A percentile compares a stretch with the other conserved stretches of the same genome.
Evolutionary conservation across 2,113 vertebrate genomes (phyloP).

Genomic region (Puma concolor): DNA sequence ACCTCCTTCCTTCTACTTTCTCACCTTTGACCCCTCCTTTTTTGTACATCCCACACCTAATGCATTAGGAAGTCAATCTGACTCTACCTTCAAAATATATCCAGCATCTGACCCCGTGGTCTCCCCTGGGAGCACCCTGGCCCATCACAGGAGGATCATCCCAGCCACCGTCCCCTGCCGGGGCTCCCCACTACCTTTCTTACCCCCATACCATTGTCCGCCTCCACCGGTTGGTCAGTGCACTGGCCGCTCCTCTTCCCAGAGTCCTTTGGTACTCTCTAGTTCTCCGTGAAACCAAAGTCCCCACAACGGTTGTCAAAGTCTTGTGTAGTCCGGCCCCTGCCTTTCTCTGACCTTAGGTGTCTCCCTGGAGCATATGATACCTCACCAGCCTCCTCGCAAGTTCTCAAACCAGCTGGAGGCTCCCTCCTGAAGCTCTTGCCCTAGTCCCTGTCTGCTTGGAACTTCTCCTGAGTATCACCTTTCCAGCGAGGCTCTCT

Average conservation of each 20-base stretch:
- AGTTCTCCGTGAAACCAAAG: background rate
- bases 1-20: background rate
- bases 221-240: too few relatives aligned
- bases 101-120: background rate
- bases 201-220: too few relatives aligned
- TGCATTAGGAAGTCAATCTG: background rate
- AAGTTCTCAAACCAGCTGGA: background rate
- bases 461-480: background rate
- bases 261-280: background rate
- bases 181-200: too few relatives aligned
- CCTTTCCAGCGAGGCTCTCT: background rate
- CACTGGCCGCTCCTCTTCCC: background rate
- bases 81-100: background rate
- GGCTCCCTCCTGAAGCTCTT: background rate
- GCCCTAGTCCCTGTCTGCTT: background rate
- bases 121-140: background rate
- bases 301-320: background rate
- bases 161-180: too few relatives aligned
- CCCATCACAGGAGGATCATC: too few relatives aligned
- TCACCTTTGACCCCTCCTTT: background rate
- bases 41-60: background rate
- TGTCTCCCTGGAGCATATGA: background rate
- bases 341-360: background rate
- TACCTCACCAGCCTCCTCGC: fast-evolving
- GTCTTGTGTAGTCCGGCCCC: background rate